Conservation (phyloP, 2,113 vertebrate genomes). For the Rhynchomys soricoides region DNA sequence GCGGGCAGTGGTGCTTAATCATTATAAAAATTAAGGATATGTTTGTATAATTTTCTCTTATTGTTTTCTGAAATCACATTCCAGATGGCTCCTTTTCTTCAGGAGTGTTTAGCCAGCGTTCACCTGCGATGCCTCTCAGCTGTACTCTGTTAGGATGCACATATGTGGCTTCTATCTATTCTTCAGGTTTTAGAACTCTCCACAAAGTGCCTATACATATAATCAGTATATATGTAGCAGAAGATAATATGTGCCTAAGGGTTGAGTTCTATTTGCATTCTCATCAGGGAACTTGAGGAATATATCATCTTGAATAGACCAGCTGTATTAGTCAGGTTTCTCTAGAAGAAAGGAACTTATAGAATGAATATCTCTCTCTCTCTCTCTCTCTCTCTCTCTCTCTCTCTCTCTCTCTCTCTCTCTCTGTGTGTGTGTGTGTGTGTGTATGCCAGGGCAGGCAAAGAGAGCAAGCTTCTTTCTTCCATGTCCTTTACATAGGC, state of each 20-base stretch:
- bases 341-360: not conserved
- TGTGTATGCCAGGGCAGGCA: too few relatives aligned
- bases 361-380: too few relatives aligned
- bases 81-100: conserved; percentile 25
- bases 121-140: not conserved
- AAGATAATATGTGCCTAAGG: not conserved
- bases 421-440: too few relatives aligned
- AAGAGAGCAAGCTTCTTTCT: not conserved
- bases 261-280: conserved; percentile 14
- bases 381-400: too few relatives aligned
- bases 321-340: not conserved
- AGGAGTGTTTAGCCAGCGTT: conserved; percentile 22
- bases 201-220: not conserved
- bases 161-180: conserved; percentile 30
- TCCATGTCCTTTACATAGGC: not conserved
- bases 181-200: not conserved
- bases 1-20: conserved; percentile 5
- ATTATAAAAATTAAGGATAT: conserved; percentile 37
- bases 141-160: not conserved
- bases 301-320: not conserved
- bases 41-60: conserved; percentile 34
- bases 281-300: conserved; percentile 32
- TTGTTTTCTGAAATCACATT: conserved; percentile 47
- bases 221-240: not conserved
- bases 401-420: too few relatives aligned